Percentiles rank a stretch among this genome's conserved stretches.
Conservation (phyloP, 1,140 invertebrate genomes). For the Macrostomum lignano region DNA sequence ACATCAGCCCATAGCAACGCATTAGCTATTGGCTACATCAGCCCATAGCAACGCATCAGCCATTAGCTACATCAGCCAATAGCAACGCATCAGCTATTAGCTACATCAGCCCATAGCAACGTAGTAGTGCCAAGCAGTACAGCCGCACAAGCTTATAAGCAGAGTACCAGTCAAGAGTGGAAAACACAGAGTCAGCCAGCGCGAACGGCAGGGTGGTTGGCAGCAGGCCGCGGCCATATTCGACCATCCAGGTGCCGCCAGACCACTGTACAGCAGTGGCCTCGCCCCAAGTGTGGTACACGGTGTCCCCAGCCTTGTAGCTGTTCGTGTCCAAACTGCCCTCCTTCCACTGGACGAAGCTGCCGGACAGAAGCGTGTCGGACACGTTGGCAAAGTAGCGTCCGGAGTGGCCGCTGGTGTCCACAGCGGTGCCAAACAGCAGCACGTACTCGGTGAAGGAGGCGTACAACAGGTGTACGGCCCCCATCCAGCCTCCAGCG, state of each 20-base stretch:
- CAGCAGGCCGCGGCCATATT: conserved; percentile 23
- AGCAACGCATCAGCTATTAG: too few relatives aligned
- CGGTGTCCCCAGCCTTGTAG: conserved; percentile 18
- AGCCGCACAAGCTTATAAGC: too few relatives aligned
- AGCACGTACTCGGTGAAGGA: conserved; percentile 25
- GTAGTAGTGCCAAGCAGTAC: too few relatives aligned
- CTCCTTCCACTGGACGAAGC: conserved; percentile 21
- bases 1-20: too few relatives aligned
- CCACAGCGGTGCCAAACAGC: conserved; percentile 24
- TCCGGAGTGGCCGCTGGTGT: conserved; percentile 23
- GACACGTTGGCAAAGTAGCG: conserved; percentile 25
- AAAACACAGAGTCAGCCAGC: conserved; percentile 20
- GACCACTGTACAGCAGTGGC: conserved; percentile 17
- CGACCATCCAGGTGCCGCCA: conserved; percentile 21
- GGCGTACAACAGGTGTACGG: conserved; percentile 21
- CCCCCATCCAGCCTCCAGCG: conserved; percentile 25
- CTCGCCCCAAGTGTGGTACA: conserved; percentile 18
- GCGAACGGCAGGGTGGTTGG: conserved; percentile 20
- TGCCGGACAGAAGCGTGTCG: conserved; percentile 19
- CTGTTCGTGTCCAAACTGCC: conserved; percentile 12
- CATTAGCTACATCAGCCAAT: too few relatives aligned
- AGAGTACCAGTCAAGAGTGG: conserved; percentile 21
- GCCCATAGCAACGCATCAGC: too few relatives aligned
- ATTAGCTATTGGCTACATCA: too few relatives aligned
- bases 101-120: too few relatives aligned